Percentiles rank a stretch among this genome's conserved stretches.
Conservation (phyloP, 2,888 invertebrate species). For the Capitulum mitella region DNA sequence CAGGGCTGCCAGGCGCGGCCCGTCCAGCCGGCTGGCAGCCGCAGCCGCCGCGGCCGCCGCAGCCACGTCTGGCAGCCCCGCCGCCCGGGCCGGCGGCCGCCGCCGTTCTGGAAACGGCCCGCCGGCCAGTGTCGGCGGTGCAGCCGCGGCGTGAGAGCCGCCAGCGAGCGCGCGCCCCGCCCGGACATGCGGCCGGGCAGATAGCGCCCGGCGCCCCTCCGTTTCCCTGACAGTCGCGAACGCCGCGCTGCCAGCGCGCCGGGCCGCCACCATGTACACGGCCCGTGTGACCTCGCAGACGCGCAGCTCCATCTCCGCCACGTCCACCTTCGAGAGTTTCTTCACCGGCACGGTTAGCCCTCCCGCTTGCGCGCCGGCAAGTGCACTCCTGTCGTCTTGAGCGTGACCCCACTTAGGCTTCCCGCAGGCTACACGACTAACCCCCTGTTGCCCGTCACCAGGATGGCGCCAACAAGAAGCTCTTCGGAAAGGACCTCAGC, state of each 20-base stretch:
- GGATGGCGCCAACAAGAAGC: conserved; percentile 30
- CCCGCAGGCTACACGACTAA: not conserved
- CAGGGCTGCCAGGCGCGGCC: not conserved
- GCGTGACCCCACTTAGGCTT: not conserved
- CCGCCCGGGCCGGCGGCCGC: not conserved
- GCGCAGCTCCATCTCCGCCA: not conserved
- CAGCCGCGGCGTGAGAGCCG: not conserved
- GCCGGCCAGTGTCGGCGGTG: not conserved
- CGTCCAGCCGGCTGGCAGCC: not conserved
- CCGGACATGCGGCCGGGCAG: not conserved
- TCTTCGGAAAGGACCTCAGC: conserved; percentile 35
- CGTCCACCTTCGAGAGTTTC: not conserved
- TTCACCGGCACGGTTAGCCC: not conserved
- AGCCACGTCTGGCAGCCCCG: not conserved
- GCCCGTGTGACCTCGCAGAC: not conserved
- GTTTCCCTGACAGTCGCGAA: not conserved
- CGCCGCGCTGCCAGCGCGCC: not conserved
- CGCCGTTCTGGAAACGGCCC: not conserved
- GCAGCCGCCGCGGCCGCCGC: too few relatives aligned
- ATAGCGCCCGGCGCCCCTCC: too few relatives aligned
- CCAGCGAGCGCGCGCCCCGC: not conserved
- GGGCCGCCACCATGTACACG: not conserved
- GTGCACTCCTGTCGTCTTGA: not conserved
- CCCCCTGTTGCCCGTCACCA: not conserved
- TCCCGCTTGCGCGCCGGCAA: not conserved